Conservation (phyloP, 2,797 vertebrate species). For the Cynodonichthys magdalenae region DNA sequence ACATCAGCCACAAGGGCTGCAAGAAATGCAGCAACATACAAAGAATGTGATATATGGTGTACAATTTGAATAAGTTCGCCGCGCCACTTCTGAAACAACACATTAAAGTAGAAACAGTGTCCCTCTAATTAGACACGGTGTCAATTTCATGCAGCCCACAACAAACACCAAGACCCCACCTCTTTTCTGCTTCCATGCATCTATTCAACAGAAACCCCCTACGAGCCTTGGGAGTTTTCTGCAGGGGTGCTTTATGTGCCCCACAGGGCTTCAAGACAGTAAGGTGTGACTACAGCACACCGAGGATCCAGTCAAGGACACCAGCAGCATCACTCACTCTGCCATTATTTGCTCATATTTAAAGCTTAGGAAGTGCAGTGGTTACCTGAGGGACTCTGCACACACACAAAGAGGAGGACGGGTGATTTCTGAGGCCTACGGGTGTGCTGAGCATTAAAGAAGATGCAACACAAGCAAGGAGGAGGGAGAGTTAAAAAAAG, state of each 20-base stretch:
- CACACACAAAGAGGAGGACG: slow-evolving; percentile 38
- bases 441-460: slow-evolving; percentile 72
- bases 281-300: slow-evolving; percentile 75
- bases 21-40: slow-evolving; percentile 37
- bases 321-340: slow-evolving; percentile 76
- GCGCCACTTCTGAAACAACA: slow-evolving; percentile 63
- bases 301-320: slow-evolving; percentile 81
- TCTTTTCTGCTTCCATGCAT: slow-evolving; percentile 65
- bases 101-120: slow-evolving; percentile 64
- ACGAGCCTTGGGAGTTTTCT: slow-evolving; percentile 70
- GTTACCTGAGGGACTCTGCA: slow-evolving; percentile 70
- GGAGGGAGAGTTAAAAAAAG: slow-evolving; percentile 24
- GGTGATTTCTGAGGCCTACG: slow-evolving; percentile 78
- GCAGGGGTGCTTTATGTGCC: slow-evolving; percentile 70
- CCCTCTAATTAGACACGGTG: slow-evolving; percentile 65
- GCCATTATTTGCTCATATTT: slow-evolving; percentile 80
- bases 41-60: slow-evolving; percentile 54
- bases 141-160: slow-evolving; percentile 52
- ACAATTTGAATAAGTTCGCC: slow-evolving; percentile 65
- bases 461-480: slow-evolving; percentile 33
- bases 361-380: slow-evolving; percentile 64
- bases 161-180: slow-evolving; percentile 62
- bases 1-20: slow-evolving; percentile 35
- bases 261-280: slow-evolving; percentile 65
- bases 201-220: slow-evolving; percentile 61